A percentile compares a stretch with the other conserved stretches of the same genome.
phyloP scores from a whole-genome alignment of 2,797 vertebrate genomes.

The Muraenolepis orangiensis region DNA sequence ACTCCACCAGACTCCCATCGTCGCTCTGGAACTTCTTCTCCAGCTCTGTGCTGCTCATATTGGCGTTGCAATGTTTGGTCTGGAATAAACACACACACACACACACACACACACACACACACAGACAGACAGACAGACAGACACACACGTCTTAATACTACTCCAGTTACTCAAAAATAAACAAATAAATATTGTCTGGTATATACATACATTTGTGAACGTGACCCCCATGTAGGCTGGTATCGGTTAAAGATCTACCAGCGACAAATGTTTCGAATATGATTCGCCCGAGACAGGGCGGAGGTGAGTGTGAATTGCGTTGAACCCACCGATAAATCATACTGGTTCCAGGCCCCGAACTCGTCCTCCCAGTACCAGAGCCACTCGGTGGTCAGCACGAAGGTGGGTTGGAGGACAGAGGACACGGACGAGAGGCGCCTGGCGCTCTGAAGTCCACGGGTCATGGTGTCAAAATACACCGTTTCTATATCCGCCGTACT shows the following conservation, averaged over 20 bases:
- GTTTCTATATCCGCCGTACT: conserved; percentile 29
- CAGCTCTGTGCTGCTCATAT: conserved; percentile 54
- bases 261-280: too few species aligned
- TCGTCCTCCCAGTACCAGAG: conserved; percentile 77
- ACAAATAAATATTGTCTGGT: not conserved
- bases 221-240: not conserved
- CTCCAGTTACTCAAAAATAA: not conserved
- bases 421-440: conserved; percentile 67
- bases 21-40: conserved; percentile 64
- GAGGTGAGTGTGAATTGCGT: not conserved
- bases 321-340: conserved; percentile 61
- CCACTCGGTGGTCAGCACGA: conserved; percentile 72
- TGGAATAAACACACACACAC: not conserved
- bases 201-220: not conserved
- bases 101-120: not conserved
- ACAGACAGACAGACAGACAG: too few species aligned
- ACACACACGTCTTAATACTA: not conserved
- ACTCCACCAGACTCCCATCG: conserved; percentile 54
- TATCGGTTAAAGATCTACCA: not conserved
- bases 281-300: too few species aligned
- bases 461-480: conserved; percentile 72
- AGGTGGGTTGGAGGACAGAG: conserved; percentile 54
- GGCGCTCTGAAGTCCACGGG: conserved; percentile 17
- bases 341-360: conserved; percentile 60
- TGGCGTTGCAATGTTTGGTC: conserved; percentile 20